Conservation (phyloP, 92 coral and sea anemone genomes). For the Heliopora coerulea region DNA sequence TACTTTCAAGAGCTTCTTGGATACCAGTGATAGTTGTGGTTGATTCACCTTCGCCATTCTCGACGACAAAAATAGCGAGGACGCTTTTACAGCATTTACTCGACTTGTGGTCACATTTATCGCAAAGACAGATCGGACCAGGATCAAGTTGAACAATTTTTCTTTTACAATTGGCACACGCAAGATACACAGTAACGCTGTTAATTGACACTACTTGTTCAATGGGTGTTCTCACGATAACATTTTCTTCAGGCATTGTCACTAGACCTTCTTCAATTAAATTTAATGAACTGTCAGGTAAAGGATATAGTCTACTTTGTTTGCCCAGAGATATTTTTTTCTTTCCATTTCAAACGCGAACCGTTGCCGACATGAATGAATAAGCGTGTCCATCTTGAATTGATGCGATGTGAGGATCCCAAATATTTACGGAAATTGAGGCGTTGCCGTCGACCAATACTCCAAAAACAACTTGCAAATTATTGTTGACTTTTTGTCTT, state of each 20-base stretch:
- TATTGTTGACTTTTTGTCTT: conserved; percentile 11
- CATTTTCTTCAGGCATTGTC: conserved; percentile 29
- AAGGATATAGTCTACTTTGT: conserved; percentile 26
- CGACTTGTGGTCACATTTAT: conserved; percentile 3
- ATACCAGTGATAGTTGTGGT: neutral
- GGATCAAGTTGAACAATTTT: conserved; percentile 6
- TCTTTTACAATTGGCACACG: conserved; percentile 5
- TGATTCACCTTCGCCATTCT: neutral
- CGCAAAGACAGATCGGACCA: conserved; percentile 1
- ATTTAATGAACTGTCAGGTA: conserved; percentile 22
- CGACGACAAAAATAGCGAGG: neutral
- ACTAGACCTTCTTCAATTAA: conserved; percentile 26
- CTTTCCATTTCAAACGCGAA: conserved; percentile 55
- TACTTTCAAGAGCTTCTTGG: conserved; percentile 2
- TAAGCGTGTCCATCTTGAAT: conserved; percentile 38
- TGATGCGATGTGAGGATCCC: conserved; percentile 50
- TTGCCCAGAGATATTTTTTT: conserved; percentile 37
- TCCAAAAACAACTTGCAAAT: conserved; percentile 43
- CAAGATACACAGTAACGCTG: conserved; percentile 5
- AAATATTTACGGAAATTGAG: conserved; percentile 40
- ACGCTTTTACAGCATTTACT: neutral
- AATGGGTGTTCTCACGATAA: conserved; percentile 26
- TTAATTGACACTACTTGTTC: conserved; percentile 12
- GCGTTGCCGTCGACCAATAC: conserved; percentile 43
- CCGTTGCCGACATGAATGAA: conserved; percentile 37